Conservation (phyloP, 2,888 invertebrate genomes). For the Scaptomyza parva region DNA sequence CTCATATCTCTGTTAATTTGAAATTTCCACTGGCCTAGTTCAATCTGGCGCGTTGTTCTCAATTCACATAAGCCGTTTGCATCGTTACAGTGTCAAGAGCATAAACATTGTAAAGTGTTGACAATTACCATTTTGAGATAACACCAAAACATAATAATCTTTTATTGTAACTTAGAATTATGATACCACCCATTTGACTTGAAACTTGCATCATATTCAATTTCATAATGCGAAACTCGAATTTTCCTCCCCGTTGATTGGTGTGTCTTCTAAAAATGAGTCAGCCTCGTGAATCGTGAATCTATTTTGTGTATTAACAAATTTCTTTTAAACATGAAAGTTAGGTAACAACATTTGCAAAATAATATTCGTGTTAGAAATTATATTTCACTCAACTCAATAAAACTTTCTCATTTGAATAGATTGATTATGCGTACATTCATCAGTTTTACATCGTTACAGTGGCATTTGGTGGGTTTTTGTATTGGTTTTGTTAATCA, state of each 20-base stretch:
- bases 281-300: background rate
- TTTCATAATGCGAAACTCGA: background rate
- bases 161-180: background rate
- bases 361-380: background rate
- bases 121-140: background rate
- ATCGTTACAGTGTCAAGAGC: slow-evolving; percentile 12
- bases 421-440: slow-evolving; percentile 2
- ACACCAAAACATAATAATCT: background rate
- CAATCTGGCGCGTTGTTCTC: slow-evolving; percentile 23
- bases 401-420: slow-evolving; percentile 8
- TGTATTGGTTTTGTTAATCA: slow-evolving; percentile 1
- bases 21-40: slow-evolving; percentile 72
- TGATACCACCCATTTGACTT: background rate
- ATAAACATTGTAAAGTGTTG: slow-evolving; percentile 19
- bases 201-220: background rate
- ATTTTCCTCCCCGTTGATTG: background rate
- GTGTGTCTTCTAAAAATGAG: background rate
- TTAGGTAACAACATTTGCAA: slow-evolving; percentile 1
- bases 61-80: slow-evolving; percentile 8
- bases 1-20: slow-evolving; percentile 72
- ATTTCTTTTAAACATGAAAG: background rate
- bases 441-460: slow-evolving; percentile 6
- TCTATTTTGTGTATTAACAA: background rate
- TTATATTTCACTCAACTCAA: background rate
- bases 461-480: background rate